Percentiles rank a stretch among this genome's conserved stretches.
phyloP scores from a whole-genome alignment of 2,113 vertebrate species.

The Microcebus murinus region DNA sequence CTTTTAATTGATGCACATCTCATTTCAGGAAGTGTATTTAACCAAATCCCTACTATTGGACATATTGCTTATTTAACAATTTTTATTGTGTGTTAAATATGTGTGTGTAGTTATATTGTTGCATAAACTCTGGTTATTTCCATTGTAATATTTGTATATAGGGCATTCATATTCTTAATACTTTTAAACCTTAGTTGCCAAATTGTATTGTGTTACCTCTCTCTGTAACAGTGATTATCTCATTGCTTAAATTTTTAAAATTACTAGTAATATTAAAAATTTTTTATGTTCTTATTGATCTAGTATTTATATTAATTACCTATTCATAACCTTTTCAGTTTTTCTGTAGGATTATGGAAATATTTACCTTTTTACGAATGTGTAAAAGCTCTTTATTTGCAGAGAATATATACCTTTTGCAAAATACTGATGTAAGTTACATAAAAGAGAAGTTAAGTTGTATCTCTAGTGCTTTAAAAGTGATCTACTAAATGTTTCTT shows the following conservation, averaged over 20 bases:
- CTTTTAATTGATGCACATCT: background rate
- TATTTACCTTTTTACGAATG: background rate
- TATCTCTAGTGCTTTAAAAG: background rate
- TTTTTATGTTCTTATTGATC: conserved; percentile 19
- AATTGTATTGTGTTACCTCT: background rate
- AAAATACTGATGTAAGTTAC: background rate
- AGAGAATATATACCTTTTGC: background rate
- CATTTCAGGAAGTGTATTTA: background rate
- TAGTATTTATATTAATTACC: background rate
- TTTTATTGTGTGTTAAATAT: background rate
- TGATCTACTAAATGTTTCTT: background rate
- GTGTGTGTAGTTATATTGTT: background rate
- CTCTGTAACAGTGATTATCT: background rate
- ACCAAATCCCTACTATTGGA: background rate
- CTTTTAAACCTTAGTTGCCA: background rate
- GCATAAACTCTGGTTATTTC: background rate
- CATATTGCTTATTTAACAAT: background rate
- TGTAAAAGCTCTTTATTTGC: background rate
- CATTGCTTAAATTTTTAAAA: background rate
- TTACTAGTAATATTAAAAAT: background rate
- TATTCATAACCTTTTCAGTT: background rate
- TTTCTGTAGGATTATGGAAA: background rate
- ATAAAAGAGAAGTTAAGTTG: background rate
- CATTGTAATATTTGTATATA: background rate
- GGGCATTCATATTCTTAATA: background rate